Conservation (phyloP, 2,888 invertebrate genomes). For the Camptogramma bilineatum region DNA sequence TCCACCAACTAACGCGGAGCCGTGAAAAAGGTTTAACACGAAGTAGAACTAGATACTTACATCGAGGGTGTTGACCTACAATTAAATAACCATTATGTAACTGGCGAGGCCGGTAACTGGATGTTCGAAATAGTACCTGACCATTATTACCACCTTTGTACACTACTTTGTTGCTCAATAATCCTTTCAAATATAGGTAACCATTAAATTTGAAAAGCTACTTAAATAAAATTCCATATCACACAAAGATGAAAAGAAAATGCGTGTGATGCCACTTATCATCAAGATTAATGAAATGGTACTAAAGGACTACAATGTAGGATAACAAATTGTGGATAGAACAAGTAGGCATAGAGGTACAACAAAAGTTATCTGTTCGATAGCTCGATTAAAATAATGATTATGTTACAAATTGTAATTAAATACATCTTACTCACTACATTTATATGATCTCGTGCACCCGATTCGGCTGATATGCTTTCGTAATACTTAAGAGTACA, state of each 20-base stretch:
- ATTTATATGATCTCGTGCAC: conserved; percentile 45
- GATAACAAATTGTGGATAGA: conserved; percentile 9
- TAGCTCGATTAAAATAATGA: conserved; percentile 70
- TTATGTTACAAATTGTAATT: conserved; percentile 65
- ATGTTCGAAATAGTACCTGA: conserved; percentile 55
- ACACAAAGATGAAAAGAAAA: background rate
- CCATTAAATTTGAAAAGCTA: background rate
- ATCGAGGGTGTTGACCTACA: conserved; percentile 66
- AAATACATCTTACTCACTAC: conserved; percentile 50
- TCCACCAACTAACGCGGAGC: conserved; percentile 35
- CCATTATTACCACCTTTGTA: conserved; percentile 4
- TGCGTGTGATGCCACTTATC: background rate
- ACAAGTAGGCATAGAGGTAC: conserved; percentile 31
- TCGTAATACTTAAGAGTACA: conserved; percentile 70
- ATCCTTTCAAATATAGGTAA: background rate
- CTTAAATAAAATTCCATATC: background rate
- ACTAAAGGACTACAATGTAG: conserved; percentile 27
- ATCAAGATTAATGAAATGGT: background rate
- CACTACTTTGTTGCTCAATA: background rate
- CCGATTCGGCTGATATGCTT: conserved; percentile 64
- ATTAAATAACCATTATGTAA: conserved; percentile 71
- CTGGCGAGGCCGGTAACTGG: conserved; percentile 49
- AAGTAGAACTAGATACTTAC: conserved; percentile 40
- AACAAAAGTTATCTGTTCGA: conserved; percentile 62
- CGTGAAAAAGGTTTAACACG: conserved; percentile 43